phyloP scores from a whole-genome alignment of 2,797 vertebrate species.

The Vipera ursinii region DNA sequence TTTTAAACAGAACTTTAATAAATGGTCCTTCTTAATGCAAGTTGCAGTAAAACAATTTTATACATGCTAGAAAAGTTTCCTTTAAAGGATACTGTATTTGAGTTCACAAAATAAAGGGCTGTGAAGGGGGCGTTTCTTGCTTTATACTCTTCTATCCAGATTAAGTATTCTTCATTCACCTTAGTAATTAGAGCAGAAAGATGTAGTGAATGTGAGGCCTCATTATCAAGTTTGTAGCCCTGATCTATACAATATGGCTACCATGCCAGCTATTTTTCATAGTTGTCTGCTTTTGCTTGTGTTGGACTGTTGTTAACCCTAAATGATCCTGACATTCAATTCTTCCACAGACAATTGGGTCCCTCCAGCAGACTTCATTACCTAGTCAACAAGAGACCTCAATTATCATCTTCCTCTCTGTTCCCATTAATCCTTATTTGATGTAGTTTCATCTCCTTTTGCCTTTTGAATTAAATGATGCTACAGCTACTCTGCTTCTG shows the following conservation, averaged over 20 bases:
- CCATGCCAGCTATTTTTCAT: slow-evolving; percentile 70
- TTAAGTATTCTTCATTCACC: slow-evolving; percentile 87
- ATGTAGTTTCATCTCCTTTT: slow-evolving; percentile 72
- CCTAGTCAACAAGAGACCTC: slow-evolving; percentile 81
- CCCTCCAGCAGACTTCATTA: slow-evolving; percentile 75
- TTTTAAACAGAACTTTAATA: slow-evolving; percentile 4
- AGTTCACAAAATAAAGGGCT: slow-evolving; percentile 76
- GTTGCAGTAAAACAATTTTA: slow-evolving; percentile 49
- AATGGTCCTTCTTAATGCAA: slow-evolving; percentile 26
- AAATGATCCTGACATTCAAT: slow-evolving; percentile 85
- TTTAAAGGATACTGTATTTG: slow-evolving; percentile 64
- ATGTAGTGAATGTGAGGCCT: slow-evolving; percentile 83
- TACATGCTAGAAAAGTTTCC: slow-evolving; percentile 54
- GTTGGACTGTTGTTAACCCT: slow-evolving; percentile 80
- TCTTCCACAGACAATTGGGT: slow-evolving; percentile 76
- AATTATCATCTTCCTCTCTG: slow-evolving; percentile 77
- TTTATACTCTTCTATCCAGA: slow-evolving; percentile 72
- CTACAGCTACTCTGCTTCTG: slow-evolving; percentile 64
- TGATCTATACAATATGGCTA: slow-evolving; percentile 65
- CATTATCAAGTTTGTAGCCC: slow-evolving; percentile 80
- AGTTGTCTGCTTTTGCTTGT: slow-evolving; percentile 75
- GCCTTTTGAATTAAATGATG: slow-evolving; percentile 72
- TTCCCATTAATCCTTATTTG: slow-evolving; percentile 76
- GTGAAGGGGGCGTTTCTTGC: slow-evolving; percentile 64
- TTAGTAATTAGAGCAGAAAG: slow-evolving; percentile 99